Percentiles rank a stretch among this genome's conserved stretches.
phyloP scores from a whole-genome alignment of 2,888 invertebrate species.

The Stenchaetothrips biformis region DNA sequence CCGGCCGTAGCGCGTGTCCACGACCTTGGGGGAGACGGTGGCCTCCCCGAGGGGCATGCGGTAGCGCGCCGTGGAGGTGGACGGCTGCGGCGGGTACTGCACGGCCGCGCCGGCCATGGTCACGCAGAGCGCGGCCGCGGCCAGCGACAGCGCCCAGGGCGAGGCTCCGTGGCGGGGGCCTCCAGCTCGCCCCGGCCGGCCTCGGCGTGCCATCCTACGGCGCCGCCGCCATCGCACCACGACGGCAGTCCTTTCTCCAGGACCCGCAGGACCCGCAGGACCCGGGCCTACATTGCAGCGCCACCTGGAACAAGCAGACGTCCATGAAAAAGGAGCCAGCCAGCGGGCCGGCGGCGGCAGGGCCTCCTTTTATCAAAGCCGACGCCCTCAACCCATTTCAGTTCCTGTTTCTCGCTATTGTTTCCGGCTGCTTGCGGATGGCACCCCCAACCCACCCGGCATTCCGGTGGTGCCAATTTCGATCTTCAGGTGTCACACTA shows the following conservation, averaged over 20 bases:
- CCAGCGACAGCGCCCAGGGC: neutral
- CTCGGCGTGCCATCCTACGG: neutral
- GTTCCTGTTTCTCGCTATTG: no score
- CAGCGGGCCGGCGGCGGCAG: neutral
- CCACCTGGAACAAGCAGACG: neutral
- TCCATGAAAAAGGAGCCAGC: neutral
- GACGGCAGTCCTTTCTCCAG: neutral
- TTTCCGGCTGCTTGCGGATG: no score
- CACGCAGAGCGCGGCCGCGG: neutral
- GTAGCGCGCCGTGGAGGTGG: conserved; percentile 3
- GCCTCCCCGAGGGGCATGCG: conserved; percentile 12
- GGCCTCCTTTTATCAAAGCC: neutral
- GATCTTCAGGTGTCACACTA: no score
- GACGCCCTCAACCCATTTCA: no score
- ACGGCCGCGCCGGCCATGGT: neutral
- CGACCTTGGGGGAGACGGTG: neutral
- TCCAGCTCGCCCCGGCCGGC: no score
- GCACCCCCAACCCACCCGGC: no score
- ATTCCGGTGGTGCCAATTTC: no score
- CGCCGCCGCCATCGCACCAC: neutral
- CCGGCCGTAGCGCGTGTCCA: conserved; percentile 16
- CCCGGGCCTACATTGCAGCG: neutral
- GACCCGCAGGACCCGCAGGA: neutral
- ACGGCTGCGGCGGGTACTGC: conserved; percentile 1
- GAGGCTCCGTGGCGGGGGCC: neutral